These are phyloP conservation scores for Drosophila paramelanica DNA, from an alignment of 2,888 invertebrate species.

Conservation along the genomic window DNA sequence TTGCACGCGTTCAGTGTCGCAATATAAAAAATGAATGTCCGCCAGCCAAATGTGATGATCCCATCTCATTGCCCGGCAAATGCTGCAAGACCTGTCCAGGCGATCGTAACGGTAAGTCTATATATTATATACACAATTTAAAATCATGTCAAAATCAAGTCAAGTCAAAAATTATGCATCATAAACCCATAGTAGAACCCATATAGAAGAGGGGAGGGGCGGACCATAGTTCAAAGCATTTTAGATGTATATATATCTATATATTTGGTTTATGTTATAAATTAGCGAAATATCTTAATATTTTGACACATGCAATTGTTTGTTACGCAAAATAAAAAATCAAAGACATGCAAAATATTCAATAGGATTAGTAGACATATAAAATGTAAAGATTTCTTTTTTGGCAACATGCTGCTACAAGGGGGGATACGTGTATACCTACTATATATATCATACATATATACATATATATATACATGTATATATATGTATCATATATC, in stretches of 20 bases:
- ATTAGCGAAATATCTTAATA: slow-evolving; percentile 70
- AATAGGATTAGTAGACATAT: slow-evolving; percentile 35
- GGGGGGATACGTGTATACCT: background rate
- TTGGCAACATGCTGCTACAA: slow-evolving; percentile 16
- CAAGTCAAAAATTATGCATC: slow-evolving; percentile 41
- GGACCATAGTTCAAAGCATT: slow-evolving; percentile 25
- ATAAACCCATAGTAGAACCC: slow-evolving; percentile 16
- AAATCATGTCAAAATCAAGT: too few relatives aligned
- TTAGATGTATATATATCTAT: background rate
- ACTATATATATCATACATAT: background rate
- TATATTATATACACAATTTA: background rate
- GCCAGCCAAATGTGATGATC: slow-evolving; percentile 93
- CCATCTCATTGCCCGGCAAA: slow-evolving; percentile 92
- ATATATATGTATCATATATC: slow-evolving; percentile 32
- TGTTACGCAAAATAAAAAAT: slow-evolving; percentile 56
- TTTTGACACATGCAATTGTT: slow-evolving; percentile 75
- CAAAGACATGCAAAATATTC: slow-evolving; percentile 25
- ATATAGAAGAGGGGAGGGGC: background rate
- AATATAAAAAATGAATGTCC: slow-evolving; percentile 97
- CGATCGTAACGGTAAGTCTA: slow-evolving; percentile 89
- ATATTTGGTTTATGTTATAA: slow-evolving; percentile 24
- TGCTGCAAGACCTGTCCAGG: slow-evolving; percentile 97
- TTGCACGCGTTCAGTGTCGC: slow-evolving; percentile 95
- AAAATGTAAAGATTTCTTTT: slow-evolving; percentile 24
- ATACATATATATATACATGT: slow-evolving; percentile 12